These are phyloP conservation scores for Gallirallus australis DNA, from an alignment of 2,797 vertebrate genomes.

Conservation along the genomic window DNA sequence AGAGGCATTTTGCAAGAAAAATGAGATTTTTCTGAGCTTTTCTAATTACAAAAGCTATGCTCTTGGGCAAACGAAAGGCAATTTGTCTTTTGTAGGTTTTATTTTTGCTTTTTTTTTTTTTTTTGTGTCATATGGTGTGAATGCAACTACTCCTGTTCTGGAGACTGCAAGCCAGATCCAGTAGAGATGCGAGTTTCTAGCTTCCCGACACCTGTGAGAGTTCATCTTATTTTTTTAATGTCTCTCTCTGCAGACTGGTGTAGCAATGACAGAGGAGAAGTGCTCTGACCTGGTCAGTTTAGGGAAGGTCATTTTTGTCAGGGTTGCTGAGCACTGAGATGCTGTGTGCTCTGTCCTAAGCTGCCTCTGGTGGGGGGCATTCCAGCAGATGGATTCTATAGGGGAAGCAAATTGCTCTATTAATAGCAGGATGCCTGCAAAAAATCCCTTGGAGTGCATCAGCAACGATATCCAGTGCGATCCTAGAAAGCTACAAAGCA, in stretches of 20 bases:
- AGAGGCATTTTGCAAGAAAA: background rate
- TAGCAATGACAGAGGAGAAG: background rate
- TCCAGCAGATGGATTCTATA: background rate
- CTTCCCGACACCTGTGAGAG: background rate
- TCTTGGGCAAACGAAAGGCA: background rate
- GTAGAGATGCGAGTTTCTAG: background rate
- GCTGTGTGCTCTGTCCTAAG: background rate
- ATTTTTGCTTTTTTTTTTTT: background rate
- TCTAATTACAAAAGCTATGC: background rate
- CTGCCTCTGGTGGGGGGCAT: background rate
- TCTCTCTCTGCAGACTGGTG: background rate
- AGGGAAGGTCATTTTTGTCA: background rate
- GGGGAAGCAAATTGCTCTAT: background rate
- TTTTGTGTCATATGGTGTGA: background rate
- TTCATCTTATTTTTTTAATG: fast-evolving
- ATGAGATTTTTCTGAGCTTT: background rate
- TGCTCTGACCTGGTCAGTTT: background rate
- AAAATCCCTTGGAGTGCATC: background rate
- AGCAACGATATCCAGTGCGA: background rate
- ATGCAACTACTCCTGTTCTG: background rate
- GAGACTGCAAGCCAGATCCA: background rate
- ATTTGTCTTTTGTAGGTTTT: background rate
- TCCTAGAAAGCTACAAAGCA: background rate
- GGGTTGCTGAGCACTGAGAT: background rate
- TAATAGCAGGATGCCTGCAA: background rate